Evolutionary conservation across 2,113 vertebrate species (phyloP).

Genomic region (Pluvialis apricaria): DNA sequence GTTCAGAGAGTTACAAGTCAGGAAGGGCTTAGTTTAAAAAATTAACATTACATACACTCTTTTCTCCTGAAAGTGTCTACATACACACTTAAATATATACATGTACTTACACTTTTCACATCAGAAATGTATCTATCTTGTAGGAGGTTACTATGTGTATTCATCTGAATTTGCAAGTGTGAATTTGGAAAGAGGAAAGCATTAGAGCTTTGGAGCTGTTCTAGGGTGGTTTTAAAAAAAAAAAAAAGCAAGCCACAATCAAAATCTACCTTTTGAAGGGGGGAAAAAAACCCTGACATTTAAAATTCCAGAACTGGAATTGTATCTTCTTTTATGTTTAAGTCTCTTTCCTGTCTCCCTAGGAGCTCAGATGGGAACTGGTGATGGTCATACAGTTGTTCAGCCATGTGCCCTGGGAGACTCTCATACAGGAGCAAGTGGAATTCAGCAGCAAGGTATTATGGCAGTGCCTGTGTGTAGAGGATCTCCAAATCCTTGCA

Average conservation of each 20-base stretch:
- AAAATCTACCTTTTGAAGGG: not conserved
- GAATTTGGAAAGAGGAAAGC: not conserved
- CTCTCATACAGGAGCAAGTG: constrained; percentile 46
- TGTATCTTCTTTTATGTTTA: not conserved
- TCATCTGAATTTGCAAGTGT: not conserved
- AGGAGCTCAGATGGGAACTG: constrained; percentile 56
- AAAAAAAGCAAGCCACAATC: not conserved
- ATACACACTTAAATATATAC: not conserved
- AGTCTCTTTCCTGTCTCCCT: not conserved
- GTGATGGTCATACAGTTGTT: constrained; percentile 51
- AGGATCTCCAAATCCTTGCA: constrained; percentile 21
- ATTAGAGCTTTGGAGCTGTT: not conserved
- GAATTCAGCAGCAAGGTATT: constrained; percentile 62
- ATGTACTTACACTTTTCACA: not conserved
- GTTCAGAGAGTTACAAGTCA: not conserved
- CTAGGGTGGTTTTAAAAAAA: not conserved
- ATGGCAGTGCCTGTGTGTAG: constrained; percentile 9
- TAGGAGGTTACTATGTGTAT: not conserved
- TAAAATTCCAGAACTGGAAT: not conserved
- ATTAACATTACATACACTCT: not conserved
- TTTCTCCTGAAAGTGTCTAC: not conserved
- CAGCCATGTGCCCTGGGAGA: constrained; percentile 52
- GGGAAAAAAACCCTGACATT: accelerated
- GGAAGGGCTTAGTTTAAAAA: not conserved
- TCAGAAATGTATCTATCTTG: not conserved